Conservation (phyloP, 2,113 vertebrate species). For the Ammodytes marinus region DNA sequence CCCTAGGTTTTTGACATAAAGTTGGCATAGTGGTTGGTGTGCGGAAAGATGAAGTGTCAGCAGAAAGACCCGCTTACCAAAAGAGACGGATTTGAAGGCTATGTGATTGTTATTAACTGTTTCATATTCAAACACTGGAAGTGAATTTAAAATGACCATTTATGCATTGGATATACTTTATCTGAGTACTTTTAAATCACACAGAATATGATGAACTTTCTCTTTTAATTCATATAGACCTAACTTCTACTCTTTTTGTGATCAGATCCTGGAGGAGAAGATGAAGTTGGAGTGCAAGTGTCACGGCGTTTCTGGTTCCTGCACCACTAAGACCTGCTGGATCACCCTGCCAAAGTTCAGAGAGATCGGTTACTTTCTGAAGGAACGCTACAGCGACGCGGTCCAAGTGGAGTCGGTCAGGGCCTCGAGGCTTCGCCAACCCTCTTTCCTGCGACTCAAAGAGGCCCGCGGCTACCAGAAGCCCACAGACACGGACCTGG, state of each 20-base stretch:
- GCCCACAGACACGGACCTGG: conserved; percentile 95
- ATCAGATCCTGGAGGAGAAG: conserved; percentile 92
- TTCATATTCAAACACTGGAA: conserved; percentile 18
- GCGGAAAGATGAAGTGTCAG: conserved; percentile 58
- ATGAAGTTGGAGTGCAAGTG: conserved; percentile 99
- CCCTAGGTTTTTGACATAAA: conserved; percentile 78
- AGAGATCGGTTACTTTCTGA: conserved; percentile 95
- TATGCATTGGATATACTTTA: not conserved
- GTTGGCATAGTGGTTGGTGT: conserved; percentile 64
- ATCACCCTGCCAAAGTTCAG: conserved; percentile 96
- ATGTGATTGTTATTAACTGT: conserved; percentile 1
- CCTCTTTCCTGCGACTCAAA: conserved; percentile 96
- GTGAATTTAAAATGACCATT: not conserved
- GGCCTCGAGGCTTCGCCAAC: conserved; percentile 94
- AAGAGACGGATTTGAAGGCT: conserved; percentile 22
- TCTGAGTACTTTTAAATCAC: not conserved
- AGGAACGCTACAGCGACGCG: conserved; percentile 94
- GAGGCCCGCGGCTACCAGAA: conserved; percentile 96
- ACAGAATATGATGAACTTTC: not conserved
- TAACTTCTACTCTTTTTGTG: conserved; percentile 39
- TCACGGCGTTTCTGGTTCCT: conserved; percentile 97
- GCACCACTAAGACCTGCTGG: conserved; percentile 99
- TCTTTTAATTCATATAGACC: conserved; percentile 4
- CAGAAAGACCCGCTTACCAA: conserved; percentile 43
- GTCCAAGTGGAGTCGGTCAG: conserved; percentile 96